Conservation (phyloP, 2,113 vertebrate genomes). For the Halcyon malimbica region DNA sequence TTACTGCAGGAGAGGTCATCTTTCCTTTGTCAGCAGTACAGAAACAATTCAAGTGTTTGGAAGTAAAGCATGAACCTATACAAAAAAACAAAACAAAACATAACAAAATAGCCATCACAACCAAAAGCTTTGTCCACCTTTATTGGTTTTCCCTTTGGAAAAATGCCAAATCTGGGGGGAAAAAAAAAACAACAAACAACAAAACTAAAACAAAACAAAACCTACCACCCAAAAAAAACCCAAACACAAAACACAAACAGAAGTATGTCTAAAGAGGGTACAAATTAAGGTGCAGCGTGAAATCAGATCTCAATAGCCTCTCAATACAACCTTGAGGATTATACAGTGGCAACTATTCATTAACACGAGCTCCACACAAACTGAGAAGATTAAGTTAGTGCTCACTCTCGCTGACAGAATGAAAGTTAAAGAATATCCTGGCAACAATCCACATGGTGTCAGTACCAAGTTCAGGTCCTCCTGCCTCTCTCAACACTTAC, state of each 20-base stretch:
- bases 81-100: neutral
- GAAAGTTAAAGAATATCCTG: conserved; percentile 19
- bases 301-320: conserved; percentile 27
- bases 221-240: neutral
- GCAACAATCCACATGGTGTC: conserved; percentile 8
- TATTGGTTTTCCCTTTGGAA: neutral
- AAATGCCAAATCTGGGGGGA: neutral
- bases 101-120: neutral
- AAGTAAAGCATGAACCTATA: conserved; percentile 36
- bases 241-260: neutral
- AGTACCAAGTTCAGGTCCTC: neutral
- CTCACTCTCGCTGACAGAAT: neutral
- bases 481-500: conserved; percentile 32
- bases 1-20: conserved; percentile 73
- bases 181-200: neutral
- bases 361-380: conserved; percentile 3
- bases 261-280: neutral
- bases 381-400: conserved; percentile 23
- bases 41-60: neutral
- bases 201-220: neutral
- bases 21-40: conserved; percentile 39
- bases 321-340: neutral
- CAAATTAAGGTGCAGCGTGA: conserved; percentile 37
- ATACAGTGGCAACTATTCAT: conserved; percentile 48
- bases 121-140: neutral